A percentile compares a stretch with the other conserved stretches of the same genome.
These are phyloP conservation scores for Drosophila anceps DNA, from an alignment of 2,888 invertebrate species.

Conservation along the genomic window DNA sequence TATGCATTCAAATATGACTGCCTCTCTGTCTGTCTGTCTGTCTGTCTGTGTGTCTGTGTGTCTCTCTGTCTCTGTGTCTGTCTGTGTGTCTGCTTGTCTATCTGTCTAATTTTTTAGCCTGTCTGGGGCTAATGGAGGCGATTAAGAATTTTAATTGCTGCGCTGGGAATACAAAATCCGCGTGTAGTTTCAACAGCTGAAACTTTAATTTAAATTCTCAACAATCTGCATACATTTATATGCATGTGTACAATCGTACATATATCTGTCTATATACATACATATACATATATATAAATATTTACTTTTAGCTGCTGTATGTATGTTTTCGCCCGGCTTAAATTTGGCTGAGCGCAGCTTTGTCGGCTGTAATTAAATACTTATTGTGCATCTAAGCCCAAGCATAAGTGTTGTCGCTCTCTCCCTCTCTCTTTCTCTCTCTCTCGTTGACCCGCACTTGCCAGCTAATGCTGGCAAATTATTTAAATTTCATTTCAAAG, in stretches of 20 bases:
- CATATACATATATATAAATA: slow-evolving; percentile 3
- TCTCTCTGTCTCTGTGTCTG: background rate
- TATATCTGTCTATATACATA: slow-evolving; percentile 8
- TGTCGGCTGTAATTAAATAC: slow-evolving; percentile 40
- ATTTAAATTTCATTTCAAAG: slow-evolving; percentile 24
- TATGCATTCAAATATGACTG: slow-evolving; percentile 32
- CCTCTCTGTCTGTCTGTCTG: background rate
- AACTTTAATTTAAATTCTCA: slow-evolving; percentile 40
- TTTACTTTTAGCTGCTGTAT: background rate
- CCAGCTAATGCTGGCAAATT: slow-evolving; percentile 25
- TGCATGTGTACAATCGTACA: no score
- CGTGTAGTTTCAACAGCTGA: slow-evolving; percentile 43
- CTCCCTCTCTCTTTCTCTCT: background rate
- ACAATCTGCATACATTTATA: slow-evolving; percentile 29
- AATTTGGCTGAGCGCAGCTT: slow-evolving; percentile 10
- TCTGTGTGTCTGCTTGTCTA: no score
- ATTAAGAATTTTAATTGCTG: slow-evolving; percentile 54
- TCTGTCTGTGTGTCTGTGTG: background rate
- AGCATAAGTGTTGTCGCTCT: background rate
- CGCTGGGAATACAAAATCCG: slow-evolving; percentile 33
- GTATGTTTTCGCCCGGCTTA: background rate
- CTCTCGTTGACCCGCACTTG: background rate
- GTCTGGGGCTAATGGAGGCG: slow-evolving; percentile 41
- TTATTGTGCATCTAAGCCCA: slow-evolving; percentile 14
- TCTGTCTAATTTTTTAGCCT: slow-evolving; percentile 7